Evolutionary conservation across 1,140 invertebrate species (phyloP), one percentile per base, ranked within the genome.

Genomic region (Ladona fulva): DNA sequence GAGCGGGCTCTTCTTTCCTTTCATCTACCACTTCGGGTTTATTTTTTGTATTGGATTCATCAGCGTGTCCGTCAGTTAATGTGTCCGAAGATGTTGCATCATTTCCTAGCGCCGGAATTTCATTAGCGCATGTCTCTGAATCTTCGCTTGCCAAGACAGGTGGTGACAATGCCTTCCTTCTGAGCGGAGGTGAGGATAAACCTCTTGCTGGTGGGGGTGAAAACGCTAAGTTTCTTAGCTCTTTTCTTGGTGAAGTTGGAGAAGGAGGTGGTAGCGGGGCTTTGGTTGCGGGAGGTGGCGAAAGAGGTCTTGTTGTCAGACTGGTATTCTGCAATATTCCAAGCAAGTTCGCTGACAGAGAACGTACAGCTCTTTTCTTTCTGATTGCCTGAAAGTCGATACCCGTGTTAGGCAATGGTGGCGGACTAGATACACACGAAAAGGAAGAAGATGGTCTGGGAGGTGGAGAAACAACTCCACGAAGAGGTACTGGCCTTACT

Each of bases 281-380:
- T 22, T 22, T 66, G n/a, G 52, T 19, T 12, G 12, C 12, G 5
- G n/a, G n/a, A 16, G 52, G 52, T 5, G 52, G 52, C 52, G 52
- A 66, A 16, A 66, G 14, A 12, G 52, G 52, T 66, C 52, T 66
- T 6, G 52, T 1, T 24, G 75, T 59, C 16, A 77, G 25, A 24
- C 75, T 75, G 29, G 82, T 80, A 24, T 81, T 82, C 42, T 83
- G 82, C 16, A 93, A 90, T 77, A 93, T 85, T 80, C 90, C 90
- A 75, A 91, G 92, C 76, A 95, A 90, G 82, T 95, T 94, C 0
- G 93, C 93, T 0, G 94, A 94, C 24, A 94, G 84, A 0, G 93
- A 94, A 76, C 93, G 87, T 6, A 93, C 90, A 6, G 93, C 92
- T 78, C 92, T 87, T 80, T 92, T 92, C 83, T 94, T 94, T 82